phyloP scores from a whole-genome alignment of 1,140 invertebrate species.

The Drosophila nasuta region DNA sequence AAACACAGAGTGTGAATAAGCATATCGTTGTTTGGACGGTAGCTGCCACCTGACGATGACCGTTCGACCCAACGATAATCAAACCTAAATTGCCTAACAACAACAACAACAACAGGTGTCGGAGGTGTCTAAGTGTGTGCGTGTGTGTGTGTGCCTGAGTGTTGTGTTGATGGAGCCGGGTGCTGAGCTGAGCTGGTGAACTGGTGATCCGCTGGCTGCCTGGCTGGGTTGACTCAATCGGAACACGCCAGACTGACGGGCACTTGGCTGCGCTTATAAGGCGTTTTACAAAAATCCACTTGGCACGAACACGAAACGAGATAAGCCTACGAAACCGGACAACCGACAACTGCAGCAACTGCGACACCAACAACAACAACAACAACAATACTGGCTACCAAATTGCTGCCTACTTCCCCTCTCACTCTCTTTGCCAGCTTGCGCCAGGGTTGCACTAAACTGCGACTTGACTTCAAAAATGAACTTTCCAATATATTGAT shows the following conservation, averaged over 20 bases:
- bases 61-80: conserved; percentile 37
- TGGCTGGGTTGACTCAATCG: conserved; percentile 69
- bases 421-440: background rate
- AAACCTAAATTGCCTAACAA: conserved; percentile 53
- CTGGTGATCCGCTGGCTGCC: conserved; percentile 6
- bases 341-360: conserved; percentile 27
- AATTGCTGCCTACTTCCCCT: conserved; percentile 6
- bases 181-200: conserved; percentile 6
- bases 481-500: background rate
- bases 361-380: conserved; percentile 6
- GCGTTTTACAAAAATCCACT: conserved; percentile 61
- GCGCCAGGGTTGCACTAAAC: conserved; percentile 10
- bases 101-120: conserved; percentile 39
- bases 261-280: conserved; percentile 68
- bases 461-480: background rate
- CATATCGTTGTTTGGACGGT: conserved; percentile 29
- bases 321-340: conserved; percentile 64
- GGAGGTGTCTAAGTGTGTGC: background rate
- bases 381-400: conserved; percentile 15
- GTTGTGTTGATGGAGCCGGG: conserved; percentile 1
- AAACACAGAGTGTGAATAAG: conserved; percentile 19
- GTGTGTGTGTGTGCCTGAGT: conserved; percentile 2
- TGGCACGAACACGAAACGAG: conserved; percentile 68
- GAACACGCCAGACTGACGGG: conserved; percentile 79
- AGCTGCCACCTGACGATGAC: conserved; percentile 43